Conservation (phyloP, 2,797 vertebrate genomes). For the Chelonia mydas region DNA sequence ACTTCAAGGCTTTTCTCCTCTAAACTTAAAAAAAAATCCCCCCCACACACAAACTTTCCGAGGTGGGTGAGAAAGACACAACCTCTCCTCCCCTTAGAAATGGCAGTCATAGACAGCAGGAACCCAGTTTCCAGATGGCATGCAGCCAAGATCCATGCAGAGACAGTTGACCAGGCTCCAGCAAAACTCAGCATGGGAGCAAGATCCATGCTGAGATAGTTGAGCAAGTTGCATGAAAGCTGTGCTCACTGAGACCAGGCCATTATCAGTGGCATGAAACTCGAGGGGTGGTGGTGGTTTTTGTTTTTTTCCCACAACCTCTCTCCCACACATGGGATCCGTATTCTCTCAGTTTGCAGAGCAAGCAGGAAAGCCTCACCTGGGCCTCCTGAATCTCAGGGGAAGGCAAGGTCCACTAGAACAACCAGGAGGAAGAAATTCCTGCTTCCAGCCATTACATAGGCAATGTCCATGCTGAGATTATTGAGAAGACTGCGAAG, state of each 20-base stretch:
- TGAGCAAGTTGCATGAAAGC: not conserved
- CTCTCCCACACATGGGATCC: not conserved
- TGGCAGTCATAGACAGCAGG: not conserved
- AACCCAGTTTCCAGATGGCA: rapidly evolving
- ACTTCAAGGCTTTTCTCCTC: not conserved
- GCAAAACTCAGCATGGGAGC: not conserved
- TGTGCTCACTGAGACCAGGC: not conserved
- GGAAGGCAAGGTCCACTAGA: not conserved
- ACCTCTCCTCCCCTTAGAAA: not conserved
- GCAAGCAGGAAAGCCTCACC: not conserved
- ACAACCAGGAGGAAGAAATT: not conserved
- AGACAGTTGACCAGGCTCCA: not conserved
- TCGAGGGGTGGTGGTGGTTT: not conserved
- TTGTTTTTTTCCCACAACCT: rapidly evolving
- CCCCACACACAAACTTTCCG: not conserved
- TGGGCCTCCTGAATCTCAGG: not conserved
- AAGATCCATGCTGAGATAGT: not conserved
- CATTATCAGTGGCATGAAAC: not conserved
- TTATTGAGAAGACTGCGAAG: too few species aligned
- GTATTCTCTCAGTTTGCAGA: not conserved
- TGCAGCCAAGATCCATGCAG: rapidly evolving
- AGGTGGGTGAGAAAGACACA: not conserved
- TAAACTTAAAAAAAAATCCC: not conserved
- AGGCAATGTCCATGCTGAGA: not conserved
- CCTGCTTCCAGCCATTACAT: not conserved